These are phyloP conservation scores for Herpailurus yagouaroundi DNA, from an alignment of 2,113 vertebrate genomes.

Conservation along the genomic window DNA sequence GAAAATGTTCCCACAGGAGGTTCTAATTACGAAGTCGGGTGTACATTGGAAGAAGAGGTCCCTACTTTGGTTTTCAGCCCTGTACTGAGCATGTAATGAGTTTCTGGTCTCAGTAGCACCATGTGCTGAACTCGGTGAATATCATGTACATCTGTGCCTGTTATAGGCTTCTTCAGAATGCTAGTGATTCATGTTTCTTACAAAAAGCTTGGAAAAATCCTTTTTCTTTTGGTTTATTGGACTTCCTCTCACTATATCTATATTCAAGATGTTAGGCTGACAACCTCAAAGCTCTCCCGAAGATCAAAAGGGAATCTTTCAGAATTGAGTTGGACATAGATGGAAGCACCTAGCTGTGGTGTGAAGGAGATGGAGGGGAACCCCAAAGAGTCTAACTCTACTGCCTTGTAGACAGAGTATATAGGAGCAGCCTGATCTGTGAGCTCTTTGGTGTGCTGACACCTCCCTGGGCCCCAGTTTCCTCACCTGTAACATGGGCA, in stretches of 20 bases:
- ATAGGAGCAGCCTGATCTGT: neutral
- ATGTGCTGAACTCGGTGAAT: neutral
- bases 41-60: neutral
- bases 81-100: neutral
- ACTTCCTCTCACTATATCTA: neutral
- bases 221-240: neutral
- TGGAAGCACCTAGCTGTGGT: neutral
- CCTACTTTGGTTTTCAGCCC: neutral
- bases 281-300: neutral
- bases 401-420: neutral
- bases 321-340: neutral
- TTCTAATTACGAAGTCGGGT: neutral
- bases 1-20: neutral
- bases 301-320: neutral
- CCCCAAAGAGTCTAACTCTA: neutral
- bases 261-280: neutral
- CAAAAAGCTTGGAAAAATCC: neutral
- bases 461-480: neutral
- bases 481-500: neutral
- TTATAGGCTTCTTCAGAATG: neutral
- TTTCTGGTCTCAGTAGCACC: conserved; percentile 12
- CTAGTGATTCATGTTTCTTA: conserved; percentile 10
- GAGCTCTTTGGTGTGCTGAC: neutral
- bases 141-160: neutral
- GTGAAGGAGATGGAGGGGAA: neutral